phyloP scores from a whole-genome alignment of 2,797 vertebrate species.

The Ara ararauna region DNA sequence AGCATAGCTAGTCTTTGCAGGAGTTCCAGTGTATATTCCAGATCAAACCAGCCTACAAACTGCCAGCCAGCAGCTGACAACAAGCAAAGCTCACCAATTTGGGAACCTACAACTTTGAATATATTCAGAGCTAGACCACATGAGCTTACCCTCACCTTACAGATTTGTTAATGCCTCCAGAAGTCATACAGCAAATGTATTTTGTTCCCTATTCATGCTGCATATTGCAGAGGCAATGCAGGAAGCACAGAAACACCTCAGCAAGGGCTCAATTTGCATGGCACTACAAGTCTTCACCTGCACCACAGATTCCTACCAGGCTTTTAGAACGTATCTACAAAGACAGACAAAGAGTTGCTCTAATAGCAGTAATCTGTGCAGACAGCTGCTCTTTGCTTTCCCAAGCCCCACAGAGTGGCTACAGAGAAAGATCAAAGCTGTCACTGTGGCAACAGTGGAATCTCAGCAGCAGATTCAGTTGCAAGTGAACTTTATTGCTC shows the following conservation, averaged over 20 bases:
- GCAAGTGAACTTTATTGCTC: neutral
- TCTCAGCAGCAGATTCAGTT: constrained; percentile 14
- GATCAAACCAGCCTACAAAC: neutral
- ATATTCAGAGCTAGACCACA: neutral
- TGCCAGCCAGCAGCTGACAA: neutral
- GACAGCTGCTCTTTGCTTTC: neutral
- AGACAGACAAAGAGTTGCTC: neutral
- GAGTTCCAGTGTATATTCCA: neutral
- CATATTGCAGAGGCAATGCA: neutral
- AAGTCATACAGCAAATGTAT: neutral
- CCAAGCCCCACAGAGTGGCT: neutral
- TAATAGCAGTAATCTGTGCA: neutral
- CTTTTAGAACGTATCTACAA: neutral
- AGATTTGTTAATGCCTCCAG: neutral
- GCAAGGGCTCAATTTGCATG: neutral
- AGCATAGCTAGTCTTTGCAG: neutral
- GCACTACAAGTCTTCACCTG: neutral
- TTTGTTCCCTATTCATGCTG: neutral
- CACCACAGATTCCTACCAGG: neutral
- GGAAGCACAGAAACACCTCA: neutral
- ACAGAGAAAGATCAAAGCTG: constrained; percentile 51
- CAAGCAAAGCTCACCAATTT: neutral
- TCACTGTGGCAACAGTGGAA: constrained; percentile 43
- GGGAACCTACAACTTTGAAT: neutral
- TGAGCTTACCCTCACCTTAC: neutral